These are phyloP conservation scores for Meta bourneti DNA, from an alignment of 2,888 invertebrate genomes.

Conservation along the genomic window DNA sequence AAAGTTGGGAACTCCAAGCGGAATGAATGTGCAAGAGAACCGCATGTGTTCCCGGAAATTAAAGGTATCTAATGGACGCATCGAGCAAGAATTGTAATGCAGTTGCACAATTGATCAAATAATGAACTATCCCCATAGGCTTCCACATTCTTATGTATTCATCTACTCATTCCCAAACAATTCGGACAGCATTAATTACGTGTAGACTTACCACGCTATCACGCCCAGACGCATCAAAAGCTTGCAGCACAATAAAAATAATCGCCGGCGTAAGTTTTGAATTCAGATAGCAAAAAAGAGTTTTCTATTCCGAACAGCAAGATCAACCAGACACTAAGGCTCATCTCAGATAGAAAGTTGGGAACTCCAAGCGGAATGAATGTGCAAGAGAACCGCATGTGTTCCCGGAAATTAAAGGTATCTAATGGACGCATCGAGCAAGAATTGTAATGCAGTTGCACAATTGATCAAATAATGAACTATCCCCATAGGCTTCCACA, in stretches of 20 bases:
- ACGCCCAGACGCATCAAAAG: neutral
- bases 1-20: conserved; percentile 8
- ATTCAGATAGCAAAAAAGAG: neutral
- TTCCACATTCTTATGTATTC: neutral
- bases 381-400: neutral
- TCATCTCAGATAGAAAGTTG: conserved; percentile 19
- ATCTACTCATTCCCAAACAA: neutral
- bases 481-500: neutral
- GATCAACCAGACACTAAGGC: neutral
- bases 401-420: conserved; percentile 19
- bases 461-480: too few relatives aligned
- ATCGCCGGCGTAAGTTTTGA: neutral
- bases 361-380: neutral
- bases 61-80: neutral
- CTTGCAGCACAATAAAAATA: neutral
- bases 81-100: too few relatives aligned
- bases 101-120: too few relatives aligned
- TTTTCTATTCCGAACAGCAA: neutral
- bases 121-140: neutral
- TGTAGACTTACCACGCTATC: too few relatives aligned
- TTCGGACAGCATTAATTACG: neutral
- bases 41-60: conserved; percentile 13
- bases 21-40: neutral
- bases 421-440: too few relatives aligned
- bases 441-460: too few relatives aligned